Evolutionary conservation across 2,797 vertebrate genomes (phyloP), one percentile per base, ranked within the genome.

Genomic region (Lycodopsis pacificus): DNA sequence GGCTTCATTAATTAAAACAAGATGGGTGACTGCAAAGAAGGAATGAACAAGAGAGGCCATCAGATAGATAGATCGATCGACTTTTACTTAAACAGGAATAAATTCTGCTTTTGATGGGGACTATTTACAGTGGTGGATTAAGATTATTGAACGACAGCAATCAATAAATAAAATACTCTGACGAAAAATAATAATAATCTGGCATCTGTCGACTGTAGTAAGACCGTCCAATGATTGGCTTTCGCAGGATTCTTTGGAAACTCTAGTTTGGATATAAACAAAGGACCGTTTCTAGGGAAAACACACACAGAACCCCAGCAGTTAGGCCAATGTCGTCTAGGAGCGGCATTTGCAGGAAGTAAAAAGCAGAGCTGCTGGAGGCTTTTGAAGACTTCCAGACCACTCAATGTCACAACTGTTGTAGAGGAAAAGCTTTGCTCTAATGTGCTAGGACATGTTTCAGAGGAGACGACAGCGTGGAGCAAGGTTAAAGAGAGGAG

Each of bases 1-100:
- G 63, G 63, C 81, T 81, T 85, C 90, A 88, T 92, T 93, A 89
- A 92, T 93, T 91, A 93, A 90, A 88, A 83, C 61, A 82, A 76
- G 86, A 90, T 0, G 62, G 82, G 83, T 42, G 58, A 54, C 49
- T 72, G 61, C 76, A 79, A 81, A 77, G 30, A 76, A 15, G 61
- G 27, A 63, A 48, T 40, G 59, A 77, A 61, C 48, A 67, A 71
- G n/a, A 36, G 56, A 46, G 62, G 73, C 25, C 5, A 19, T 49
- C 0, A 27, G 27, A 27, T 27, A 27, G 27, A 61, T 27, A 4
- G 54, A 48, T 48, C 1, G 48, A 49, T 49, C 10, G 54, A 57
- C 32, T 32, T 32, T 32, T 32, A 32, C 30, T 32, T 5, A 32
- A 30, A 8, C 54, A 56, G 13, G 7, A 30, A 14, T 27, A 17